Percentiles rank a stretch among this genome's conserved stretches.
Evolutionary conservation across 2,113 vertebrate genomes (phyloP).

Genomic region (Amblyopsis rosae): DNA sequence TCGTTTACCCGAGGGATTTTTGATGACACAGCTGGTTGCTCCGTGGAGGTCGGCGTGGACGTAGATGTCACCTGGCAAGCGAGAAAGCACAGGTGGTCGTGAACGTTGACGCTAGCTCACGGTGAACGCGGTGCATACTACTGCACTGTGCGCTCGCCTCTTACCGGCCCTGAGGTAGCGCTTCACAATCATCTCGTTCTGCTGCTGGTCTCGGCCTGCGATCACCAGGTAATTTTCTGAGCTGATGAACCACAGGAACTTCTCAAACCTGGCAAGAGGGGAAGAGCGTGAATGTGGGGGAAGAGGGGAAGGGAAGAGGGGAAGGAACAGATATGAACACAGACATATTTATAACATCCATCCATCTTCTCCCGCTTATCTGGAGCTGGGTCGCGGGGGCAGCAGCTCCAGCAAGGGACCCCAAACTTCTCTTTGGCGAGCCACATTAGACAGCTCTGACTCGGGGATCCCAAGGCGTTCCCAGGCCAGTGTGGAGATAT

Average conservation of each 20-base stretch:
- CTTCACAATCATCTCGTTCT: constrained; percentile 98
- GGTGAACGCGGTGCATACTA: background rate
- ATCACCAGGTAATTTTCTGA: constrained; percentile 97
- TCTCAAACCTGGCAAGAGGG: constrained; percentile 90
- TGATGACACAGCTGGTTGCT: constrained; percentile 96
- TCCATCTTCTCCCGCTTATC: too few species aligned
- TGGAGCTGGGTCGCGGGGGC: too few species aligned
- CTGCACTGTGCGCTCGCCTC: background rate
- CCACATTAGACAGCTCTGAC: too few species aligned
- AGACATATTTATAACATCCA: background rate
- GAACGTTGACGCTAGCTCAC: background rate
- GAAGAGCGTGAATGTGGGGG: too few species aligned
- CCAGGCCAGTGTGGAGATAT: too few species aligned
- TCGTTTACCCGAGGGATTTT: constrained; percentile 89
- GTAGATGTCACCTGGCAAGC: constrained; percentile 87
- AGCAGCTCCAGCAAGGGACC: too few species aligned
- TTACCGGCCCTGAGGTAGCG: constrained; percentile 88
- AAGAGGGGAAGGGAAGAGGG: too few species aligned
- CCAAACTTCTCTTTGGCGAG: too few species aligned
- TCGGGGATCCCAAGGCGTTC: too few species aligned
- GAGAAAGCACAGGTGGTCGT: background rate
- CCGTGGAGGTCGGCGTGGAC: constrained; percentile 96
- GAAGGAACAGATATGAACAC: background rate
- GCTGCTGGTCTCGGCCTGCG: constrained; percentile 95
- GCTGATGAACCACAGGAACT: constrained; percentile 99